Evolutionary conservation across 1,140 invertebrate genomes (phyloP), one percentile per base, ranked within the genome.

Genomic region (Maconellicoccus hirsutus): DNA sequence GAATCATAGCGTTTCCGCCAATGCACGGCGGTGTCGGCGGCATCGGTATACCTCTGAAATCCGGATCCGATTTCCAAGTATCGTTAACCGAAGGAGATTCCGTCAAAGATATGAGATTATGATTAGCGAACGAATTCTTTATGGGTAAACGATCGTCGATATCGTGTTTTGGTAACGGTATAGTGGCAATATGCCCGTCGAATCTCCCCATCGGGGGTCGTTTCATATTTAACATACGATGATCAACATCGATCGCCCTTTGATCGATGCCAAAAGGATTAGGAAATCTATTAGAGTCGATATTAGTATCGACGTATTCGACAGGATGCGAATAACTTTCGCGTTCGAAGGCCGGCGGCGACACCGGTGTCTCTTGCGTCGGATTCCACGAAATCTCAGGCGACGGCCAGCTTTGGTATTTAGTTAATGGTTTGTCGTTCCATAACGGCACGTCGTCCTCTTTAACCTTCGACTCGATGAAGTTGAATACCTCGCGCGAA

Each of bases 71-170:
- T 10, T 63, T 27, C 59, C 72, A 71, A 21, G 29, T n/a, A 0
- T 27, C 6, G 21, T 59, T 38, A 33, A 73, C 42, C n/a, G 77
- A 78, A 4, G 86, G 86, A 75, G 87, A 89, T 29, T 89, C 88
- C 12, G 89, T 92, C 3, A 92, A 78, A 74, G 88, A 88, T 75
- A 92, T 92, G n/a, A 92, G 77, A 80, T 92, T 92, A 73, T 89
- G 82, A 76, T 92, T 89, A 79, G 91, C 89, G 21, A 92, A 89
- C 70, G 88, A 87, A 77, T 91, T 89, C 12, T 88, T 89, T 75
- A 88, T 88, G 1, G 90, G 90, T 0, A 92, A 94, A 0, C 92
- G 92, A 70, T 90, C 90, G 81, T 92, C 88, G 0, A 87, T 78
- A 75, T 88, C 87, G 1, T 89, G 89, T 1, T 89, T 90, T 23